Base-by-base conservation (phyloP, 2,888 invertebrate genomes). In the Linnaemya vulpina region DNA sequence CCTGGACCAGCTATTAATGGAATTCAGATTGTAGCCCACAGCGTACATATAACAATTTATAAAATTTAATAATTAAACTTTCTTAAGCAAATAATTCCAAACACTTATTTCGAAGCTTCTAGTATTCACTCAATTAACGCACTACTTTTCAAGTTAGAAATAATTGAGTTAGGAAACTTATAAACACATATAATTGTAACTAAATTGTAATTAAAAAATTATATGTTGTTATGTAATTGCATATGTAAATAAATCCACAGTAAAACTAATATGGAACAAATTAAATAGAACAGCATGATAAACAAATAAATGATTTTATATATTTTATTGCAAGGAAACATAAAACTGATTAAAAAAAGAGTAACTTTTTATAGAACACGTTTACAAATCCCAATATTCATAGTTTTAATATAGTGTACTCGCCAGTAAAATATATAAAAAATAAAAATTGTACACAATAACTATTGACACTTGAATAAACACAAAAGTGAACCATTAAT, bases 391-490 rank as follows among this genome's bases (percentile, higher is more conserved):
- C 1, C 40, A 46, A 43, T 58, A 4, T 58, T 35, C 35, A 30
- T n/a, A 30, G 0, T 22, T 25, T 74, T 35, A 38, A 38, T 10
- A 53, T 60, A 22, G n/a, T n/a, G n/a, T n/a, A n/a, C n/a, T n/a
- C n/a, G n/a, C n/a, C n/a, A 17, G 10, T 51, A 62, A 30, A 55
- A 22, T n/a, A 22, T 0, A 25, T 35, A 65, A n/a, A 17, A 60
- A 38, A 25, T 30, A 46, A 35, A 58, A 53, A 55, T 13, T 13
- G 13, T 13, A 30, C 30, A 30, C 73, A 58, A 49, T n/a, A 55
- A 73, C 43, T 63, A 55, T 46, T 74, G 73, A 74, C 80, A 80
- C 51, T 80, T 80, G 58, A 38, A 60, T 74, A 73, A 73, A 67
- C 51, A 73, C 49, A 58, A 58, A 65, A 30, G 67, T 67, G 60